Base-by-base conservation (phyloP, 2,888 invertebrate genomes). In the Augochlorella aurata region DNA sequence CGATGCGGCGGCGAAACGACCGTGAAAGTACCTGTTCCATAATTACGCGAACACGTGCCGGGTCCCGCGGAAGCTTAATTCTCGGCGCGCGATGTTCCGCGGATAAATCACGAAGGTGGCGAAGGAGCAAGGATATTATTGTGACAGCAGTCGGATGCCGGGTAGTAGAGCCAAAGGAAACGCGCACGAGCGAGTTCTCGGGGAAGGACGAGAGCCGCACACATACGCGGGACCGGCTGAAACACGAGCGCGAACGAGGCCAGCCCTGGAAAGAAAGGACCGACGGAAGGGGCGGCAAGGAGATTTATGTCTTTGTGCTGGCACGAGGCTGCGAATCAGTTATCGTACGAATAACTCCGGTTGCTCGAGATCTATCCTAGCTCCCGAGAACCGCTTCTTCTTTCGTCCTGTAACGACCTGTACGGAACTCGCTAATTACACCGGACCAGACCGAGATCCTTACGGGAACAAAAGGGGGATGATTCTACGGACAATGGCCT, bases 241-340 rank as follows among this genome's bases (percentile, higher is more conserved):
- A 65, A 73, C 75, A 72, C 70, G 69, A 69, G 73, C 38, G 72
- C 44, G 68, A 83, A 76, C 73, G 77, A 84, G 66, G 67, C 69
- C 73, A 66, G 71, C 47, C 24, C 38, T 49, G 38, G 52, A 65
- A 68, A 73, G 71, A 77, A 85, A 79, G 81, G 67, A 29, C 58
- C 61, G 45, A 71, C 47, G 61, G 74, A 65, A 67, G n/a, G 68
- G 38, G 65, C 29, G 77, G 29, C 66, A 47, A 47, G 72, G 77
- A 87, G 83, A 87, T 87, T 88, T 88, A 88, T 87, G 74, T 76
- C 71, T 68, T 79, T 21, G 74, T 63, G 79, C 49, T 49, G 52
- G 74, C 75, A 82, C 79, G 24, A n/a, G 50, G 73, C 74, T 82
- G 81, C 82, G 80, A 83, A 88, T 88, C 87, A 82, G 81, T 88